Conservation (phyloP, 2,113 vertebrate genomes). For the Dendrocopos noguchii region DNA sequence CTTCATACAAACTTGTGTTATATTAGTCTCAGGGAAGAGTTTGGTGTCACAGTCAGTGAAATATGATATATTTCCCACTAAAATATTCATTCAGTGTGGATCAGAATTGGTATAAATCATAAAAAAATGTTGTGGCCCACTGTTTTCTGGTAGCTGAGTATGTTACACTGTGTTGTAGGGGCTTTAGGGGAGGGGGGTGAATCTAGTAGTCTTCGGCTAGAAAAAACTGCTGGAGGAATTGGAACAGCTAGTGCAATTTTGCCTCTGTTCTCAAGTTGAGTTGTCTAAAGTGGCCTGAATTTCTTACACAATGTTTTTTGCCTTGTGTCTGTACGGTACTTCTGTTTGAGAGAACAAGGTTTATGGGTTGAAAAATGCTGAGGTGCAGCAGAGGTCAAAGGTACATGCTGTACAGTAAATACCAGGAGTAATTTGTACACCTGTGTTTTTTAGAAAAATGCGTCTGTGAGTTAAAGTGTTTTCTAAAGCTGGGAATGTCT, state of each 20-base stretch:
- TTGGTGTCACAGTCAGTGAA: not conserved
- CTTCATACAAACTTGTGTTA: not conserved
- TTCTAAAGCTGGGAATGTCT: slow-evolving; percentile 51
- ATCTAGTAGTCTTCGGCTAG: not conserved
- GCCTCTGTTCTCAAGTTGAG: slow-evolving; percentile 46
- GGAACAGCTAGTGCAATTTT: slow-evolving; percentile 44
- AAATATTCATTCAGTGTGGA: not conserved
- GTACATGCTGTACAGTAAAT: slow-evolving; percentile 47
- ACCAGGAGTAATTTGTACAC: slow-evolving; percentile 27
- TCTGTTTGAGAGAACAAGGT: slow-evolving; percentile 62
- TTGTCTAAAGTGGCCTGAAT: slow-evolving; percentile 51
- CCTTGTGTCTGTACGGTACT: slow-evolving; percentile 45
- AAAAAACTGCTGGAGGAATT: slow-evolving; percentile 16
- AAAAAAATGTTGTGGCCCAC: not conserved
- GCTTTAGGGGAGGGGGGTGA: not conserved
- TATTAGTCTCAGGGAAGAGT: not conserved
- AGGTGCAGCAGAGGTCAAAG: slow-evolving; percentile 32
- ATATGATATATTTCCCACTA: not conserved
- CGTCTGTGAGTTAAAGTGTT: slow-evolving; percentile 11
- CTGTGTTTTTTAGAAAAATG: slow-evolving; percentile 59
- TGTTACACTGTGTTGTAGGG: not conserved
- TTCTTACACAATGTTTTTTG: slow-evolving; percentile 62
- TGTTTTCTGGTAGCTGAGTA: not conserved
- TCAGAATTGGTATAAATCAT: not conserved
- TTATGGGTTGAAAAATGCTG: slow-evolving; percentile 50